Base-by-base conservation (phyloP, 2,888 invertebrate genomes). In the Tholera decimalis region DNA sequence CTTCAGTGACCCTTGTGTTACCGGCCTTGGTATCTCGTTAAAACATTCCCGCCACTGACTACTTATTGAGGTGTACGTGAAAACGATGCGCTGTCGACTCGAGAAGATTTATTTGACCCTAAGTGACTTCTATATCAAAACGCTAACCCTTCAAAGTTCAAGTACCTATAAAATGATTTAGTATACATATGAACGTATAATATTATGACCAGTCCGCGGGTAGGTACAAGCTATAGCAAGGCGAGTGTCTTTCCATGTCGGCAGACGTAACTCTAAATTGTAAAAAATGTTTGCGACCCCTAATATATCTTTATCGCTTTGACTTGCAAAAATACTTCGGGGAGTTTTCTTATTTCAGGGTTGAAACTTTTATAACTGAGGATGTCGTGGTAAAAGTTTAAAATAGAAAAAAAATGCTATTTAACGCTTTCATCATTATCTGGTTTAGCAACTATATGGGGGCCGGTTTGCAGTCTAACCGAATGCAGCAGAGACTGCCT, bases 211-310 rank as follows among this genome's bases (percentile, higher is more conserved):
- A n/a, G 18, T 37, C 11, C 37, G n/a, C n/a, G n/a, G n/a, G n/a
- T n/a, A n/a, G n/a, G 70, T 53, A 62, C 56, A 35, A 47, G 54
- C 71, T 59, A 54, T 77, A 74, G 76, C 61, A 63, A 59, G 57
- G 60, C 26, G 57, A 86, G 88, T 84, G 88, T 67, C 74, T 88
- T 88, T 84, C 57, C 88, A 59, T 88, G 89, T 89, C 78, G 57
- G 41, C n/a, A n/a, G 15, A 24, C 3, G 24, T 15, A 30, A 43
- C 43, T 30, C 61, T 75, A 83, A 66, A 88, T 86, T 84, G 88
- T 85, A 85, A 88, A 83, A 85, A 86, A 88, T 84, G 81, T 54
- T 50, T 39, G 62, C 60, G 58, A 28, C 39, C 60, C 58, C 54
- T 63, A 37, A 84, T 87, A 82, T 83, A 80, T 87, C 77, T 77